These are phyloP conservation scores for Datnioides undecimradiatus DNA, from an alignment of 2,113 vertebrate species.

Conservation along the genomic window DNA sequence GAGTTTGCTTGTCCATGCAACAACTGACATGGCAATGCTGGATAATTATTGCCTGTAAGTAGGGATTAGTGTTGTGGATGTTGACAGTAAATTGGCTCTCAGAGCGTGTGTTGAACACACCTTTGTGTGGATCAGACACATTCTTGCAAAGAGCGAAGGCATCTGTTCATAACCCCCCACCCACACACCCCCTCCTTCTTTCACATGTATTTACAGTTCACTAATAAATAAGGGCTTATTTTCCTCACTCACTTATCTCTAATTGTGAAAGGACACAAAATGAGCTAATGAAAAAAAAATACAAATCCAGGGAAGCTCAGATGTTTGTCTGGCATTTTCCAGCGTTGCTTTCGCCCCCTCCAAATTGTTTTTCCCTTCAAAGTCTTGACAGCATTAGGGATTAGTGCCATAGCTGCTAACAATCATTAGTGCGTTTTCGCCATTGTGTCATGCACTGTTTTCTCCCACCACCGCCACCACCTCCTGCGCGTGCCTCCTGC, in stretches of 20 bases:
- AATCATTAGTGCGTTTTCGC: conserved; percentile 78
- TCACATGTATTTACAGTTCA: conserved; percentile 45
- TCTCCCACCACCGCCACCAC: conserved; percentile 42
- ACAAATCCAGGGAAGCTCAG: conserved; percentile 46
- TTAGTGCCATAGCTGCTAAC: conserved; percentile 77
- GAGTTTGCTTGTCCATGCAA: conserved; percentile 44
- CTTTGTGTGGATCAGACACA: conserved; percentile 72
- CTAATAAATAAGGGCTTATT: conserved; percentile 28
- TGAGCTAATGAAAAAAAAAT: conserved; percentile 67
- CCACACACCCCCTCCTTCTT: neutral
- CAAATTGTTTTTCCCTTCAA: conserved; percentile 76
- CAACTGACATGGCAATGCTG: conserved; percentile 56
- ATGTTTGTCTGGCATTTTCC: conserved; percentile 63
- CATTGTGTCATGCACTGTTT: conserved; percentile 72
- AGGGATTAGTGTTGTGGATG: conserved; percentile 76
- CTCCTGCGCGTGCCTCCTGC: conserved; percentile 46
- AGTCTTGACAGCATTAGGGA: conserved; percentile 77
- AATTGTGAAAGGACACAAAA: conserved; percentile 54
- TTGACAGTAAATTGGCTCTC: conserved; percentile 81
- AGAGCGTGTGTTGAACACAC: conserved; percentile 65
- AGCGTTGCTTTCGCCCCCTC: conserved; percentile 16
- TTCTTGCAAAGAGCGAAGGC: conserved; percentile 54
- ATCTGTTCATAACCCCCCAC: conserved; percentile 27
- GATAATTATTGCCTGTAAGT: conserved; percentile 80
- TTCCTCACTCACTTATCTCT: conserved; percentile 23